A percentile compares a stretch with the other conserved stretches of the same genome.
Conservation (phyloP, 23 tunicate genomes). For the Ciona savignyi region DNA sequence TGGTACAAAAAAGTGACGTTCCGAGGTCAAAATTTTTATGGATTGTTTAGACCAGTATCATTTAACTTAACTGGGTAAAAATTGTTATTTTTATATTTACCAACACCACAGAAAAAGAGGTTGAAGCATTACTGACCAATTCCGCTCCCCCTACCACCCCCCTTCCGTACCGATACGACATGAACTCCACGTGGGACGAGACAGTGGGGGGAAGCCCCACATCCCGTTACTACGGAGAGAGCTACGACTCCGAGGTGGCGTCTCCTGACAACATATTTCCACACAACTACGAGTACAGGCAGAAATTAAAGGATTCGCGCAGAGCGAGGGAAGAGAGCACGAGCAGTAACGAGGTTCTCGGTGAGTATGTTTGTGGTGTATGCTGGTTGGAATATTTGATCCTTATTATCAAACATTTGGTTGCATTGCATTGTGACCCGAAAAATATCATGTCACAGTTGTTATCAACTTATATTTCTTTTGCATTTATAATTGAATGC, state of each 20-base stretch:
- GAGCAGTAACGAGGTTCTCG: neutral
- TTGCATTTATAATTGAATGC: too few relatives aligned
- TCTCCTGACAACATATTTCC: neutral
- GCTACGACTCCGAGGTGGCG: neutral
- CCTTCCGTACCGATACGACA: conserved; percentile 3
- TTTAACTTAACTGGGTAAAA: too few relatives aligned
- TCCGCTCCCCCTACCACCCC: conserved; percentile 36
- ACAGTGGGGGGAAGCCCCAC: conserved; percentile 1
- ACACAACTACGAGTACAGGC: neutral
- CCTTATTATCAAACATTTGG: too few relatives aligned
- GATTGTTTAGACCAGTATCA: too few relatives aligned
- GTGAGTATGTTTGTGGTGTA: too few relatives aligned
- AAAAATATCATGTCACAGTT: too few relatives aligned
- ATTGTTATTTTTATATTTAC: too few relatives aligned
- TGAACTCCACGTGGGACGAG: conserved; percentile 18
- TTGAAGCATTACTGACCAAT: conserved; percentile 23
- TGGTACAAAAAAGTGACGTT: too few relatives aligned
- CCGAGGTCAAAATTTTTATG: too few relatives aligned
- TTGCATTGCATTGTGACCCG: too few relatives aligned
- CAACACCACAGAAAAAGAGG: conserved; percentile 75
- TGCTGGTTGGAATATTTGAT: too few relatives aligned
- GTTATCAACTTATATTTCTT: too few relatives aligned
- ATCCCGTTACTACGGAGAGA: neutral
- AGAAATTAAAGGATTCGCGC: neutral
- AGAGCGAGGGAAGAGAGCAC: neutral